Evolutionary conservation across 2,113 vertebrate species (phyloP), one percentile per base, ranked within the genome.

Genomic region (Myiagra hebetior): DNA sequence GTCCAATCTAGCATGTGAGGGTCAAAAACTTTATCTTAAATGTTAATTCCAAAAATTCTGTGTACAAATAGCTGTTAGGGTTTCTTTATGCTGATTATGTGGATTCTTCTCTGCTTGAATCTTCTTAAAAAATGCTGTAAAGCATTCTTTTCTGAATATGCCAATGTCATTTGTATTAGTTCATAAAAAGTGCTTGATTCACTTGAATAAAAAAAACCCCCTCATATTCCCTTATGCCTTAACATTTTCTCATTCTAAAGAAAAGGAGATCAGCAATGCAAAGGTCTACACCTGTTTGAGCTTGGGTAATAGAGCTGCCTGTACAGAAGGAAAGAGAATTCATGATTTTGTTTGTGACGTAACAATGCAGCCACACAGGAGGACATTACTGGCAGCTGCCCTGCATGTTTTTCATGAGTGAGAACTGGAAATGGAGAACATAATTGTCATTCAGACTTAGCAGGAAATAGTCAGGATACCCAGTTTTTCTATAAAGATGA

Each of bases 341-440:
- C 49, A 18, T 1, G 0, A 2, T 30, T 86, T 70, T 52, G 7
- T 59, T 47, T 35, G 7, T 55, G 50, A 59, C 0, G 0, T 49
- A n/a, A 49, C 11, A 39, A 22, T 41, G 28, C 42, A 79, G 39
- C 52, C 56, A 63, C 42, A 15, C 4, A 7, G 37, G n/a, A 75
- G 7, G 27, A 44, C 1, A 1, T 33, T 69, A n/a, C 19, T 83
- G 70, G 62, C 44, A 60, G 6, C 27, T 60, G 20, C 7, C 8
- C 20, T 27, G n/a, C 7, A 6, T 35, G 13, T 8, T 88, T 94
- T 50, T 57, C 15, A 17, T 44, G 33, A 41, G 28, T 30, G 62
- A 39, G 20, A 75, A 50, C 7, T 50, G n/a, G 39, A 82, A 80
- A 69, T 4, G 1, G n/a, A 53, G 39, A 82, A 39, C 2, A 8